These are phyloP conservation scores for Cheilosia vulpina DNA, from an alignment of 2,888 invertebrate species.

Conservation along the genomic window DNA sequence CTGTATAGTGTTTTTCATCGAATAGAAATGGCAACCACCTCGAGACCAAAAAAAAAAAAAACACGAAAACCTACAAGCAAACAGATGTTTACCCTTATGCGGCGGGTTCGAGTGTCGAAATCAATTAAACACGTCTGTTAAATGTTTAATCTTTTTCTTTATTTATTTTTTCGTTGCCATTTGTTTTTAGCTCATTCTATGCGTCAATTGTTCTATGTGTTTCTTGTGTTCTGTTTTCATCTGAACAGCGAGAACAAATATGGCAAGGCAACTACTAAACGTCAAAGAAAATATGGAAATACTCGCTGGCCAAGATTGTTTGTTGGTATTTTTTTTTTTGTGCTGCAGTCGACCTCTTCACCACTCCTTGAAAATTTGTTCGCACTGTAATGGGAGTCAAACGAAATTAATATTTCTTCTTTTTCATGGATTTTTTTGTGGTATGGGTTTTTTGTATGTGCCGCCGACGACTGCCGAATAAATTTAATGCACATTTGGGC, in stretches of 20 bases:
- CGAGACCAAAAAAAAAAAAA: neutral
- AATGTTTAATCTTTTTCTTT: slow-evolving; percentile 14
- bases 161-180: neutral
- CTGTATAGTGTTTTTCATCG: slow-evolving; percentile 2
- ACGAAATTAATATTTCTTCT: slow-evolving; percentile 37
- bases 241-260: slow-evolving; percentile 13
- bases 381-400: neutral
- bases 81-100: slow-evolving; percentile 61
- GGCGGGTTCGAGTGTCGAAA: slow-evolving; percentile 60
- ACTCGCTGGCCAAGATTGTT: neutral
- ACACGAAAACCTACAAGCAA: slow-evolving; percentile 39
- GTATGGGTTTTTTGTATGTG: neutral
- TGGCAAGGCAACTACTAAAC: slow-evolving; percentile 32
- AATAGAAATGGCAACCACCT: slow-evolving; percentile 35
- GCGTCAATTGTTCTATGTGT: slow-evolving; percentile 35
- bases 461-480: neutral
- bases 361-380: neutral
- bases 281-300: slow-evolving; percentile 38
- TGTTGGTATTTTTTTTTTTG: slow-evolving; percentile 1
- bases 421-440: slow-evolving; percentile 2
- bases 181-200: slow-evolving; percentile 16
- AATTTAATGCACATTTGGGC: slow-evolving; percentile 14
- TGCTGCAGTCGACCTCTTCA: neutral
- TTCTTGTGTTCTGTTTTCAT: neutral
- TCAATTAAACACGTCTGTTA: slow-evolving; percentile 65